A percentile compares a stretch with the other conserved stretches of the same genome.
phyloP scores from a whole-genome alignment of 2,113 vertebrate genomes.

The Crotalus tigris region DNA sequence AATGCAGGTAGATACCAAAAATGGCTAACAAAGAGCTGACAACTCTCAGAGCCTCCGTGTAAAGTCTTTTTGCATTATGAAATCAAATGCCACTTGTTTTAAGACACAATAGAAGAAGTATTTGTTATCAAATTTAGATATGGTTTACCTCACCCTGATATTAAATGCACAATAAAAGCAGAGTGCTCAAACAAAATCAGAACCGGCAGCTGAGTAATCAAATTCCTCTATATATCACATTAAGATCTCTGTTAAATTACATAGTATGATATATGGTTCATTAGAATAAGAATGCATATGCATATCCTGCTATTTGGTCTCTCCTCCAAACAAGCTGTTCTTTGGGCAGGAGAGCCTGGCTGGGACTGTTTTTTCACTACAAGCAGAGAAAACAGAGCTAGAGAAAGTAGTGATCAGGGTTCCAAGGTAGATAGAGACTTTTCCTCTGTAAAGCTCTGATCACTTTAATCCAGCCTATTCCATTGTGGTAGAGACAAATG shows the following conservation, averaged over 20 bases:
- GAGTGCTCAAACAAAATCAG: not conserved
- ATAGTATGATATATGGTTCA: not conserved
- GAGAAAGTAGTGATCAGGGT: not conserved
- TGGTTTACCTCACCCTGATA: not conserved
- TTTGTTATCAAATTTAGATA: not conserved
- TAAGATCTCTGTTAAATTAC: not conserved
- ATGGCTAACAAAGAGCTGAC: not conserved
- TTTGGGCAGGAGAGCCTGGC: not conserved
- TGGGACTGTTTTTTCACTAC: not conserved
- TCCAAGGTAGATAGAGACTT: not conserved
- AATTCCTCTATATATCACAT: not conserved
- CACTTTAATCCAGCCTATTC: not conserved
- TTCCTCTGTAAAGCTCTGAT: not conserved
- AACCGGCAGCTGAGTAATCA: not conserved
- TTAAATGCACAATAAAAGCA: not conserved
- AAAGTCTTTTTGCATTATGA: not conserved
- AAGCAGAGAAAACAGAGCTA: not conserved
- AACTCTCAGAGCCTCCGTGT: not conserved
- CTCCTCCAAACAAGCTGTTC: not conserved
- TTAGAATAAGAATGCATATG: not conserved
- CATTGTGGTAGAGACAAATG: not conserved
- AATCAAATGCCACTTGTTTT: not conserved
- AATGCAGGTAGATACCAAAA: not conserved
- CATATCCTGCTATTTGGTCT: not conserved
- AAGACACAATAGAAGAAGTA: not conserved